phyloP scores from a whole-genome alignment of 92 coral and sea anemone species.

The Heteractis magnifica region DNA sequence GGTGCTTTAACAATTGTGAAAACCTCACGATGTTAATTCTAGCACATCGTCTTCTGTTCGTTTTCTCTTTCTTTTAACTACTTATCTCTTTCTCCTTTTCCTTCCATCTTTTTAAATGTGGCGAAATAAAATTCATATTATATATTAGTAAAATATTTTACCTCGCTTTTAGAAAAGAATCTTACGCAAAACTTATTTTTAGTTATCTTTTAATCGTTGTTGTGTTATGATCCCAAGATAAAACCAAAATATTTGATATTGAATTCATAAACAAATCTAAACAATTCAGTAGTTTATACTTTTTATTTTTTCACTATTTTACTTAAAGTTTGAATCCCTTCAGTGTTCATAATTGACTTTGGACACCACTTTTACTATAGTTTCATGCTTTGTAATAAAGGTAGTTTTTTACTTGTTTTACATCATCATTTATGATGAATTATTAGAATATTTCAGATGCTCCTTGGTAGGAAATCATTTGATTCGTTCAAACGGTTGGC shows the following conservation, averaged over 20 bases:
- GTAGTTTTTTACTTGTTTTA: not conserved
- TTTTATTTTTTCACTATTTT: not conserved
- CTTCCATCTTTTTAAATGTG: not conserved
- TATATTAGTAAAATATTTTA: not conserved
- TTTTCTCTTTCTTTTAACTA: no score
- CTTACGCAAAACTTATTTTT: conserved; percentile 29
- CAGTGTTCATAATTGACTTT: not conserved
- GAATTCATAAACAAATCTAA: not conserved
- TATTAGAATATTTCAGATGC: conserved; percentile 32
- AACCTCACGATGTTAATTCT: no score
- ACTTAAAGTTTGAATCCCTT: not conserved
- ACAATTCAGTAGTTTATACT: not conserved
- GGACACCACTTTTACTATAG: not conserved
- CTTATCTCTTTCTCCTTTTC: no score
- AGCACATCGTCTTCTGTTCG: no score
- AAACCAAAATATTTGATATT: not conserved
- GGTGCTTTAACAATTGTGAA: no score
- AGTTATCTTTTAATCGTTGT: conserved; percentile 1
- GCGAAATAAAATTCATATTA: not conserved
- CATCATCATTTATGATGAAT: not conserved
- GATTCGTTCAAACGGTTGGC: conserved; percentile 7
- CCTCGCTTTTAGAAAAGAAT: not conserved
- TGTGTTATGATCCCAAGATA: not conserved
- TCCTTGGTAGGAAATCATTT: not conserved
- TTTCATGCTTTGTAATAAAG: not conserved